Evolutionary conservation across 2,888 invertebrate genomes (phyloP).

Genomic region (Meloe dianella): DNA sequence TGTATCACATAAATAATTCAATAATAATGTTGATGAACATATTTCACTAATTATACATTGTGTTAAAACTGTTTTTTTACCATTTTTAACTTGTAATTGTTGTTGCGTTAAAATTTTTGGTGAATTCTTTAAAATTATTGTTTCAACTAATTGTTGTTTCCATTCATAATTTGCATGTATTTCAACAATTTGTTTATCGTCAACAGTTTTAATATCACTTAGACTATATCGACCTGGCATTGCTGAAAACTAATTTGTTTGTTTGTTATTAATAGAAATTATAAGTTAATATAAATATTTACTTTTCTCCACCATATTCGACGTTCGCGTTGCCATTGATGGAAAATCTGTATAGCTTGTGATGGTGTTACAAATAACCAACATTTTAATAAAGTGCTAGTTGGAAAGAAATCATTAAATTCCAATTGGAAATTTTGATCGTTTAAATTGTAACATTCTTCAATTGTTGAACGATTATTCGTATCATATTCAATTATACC

Average conservation of each 20-base stretch:
- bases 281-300: constrained; percentile 33
- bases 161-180: constrained; percentile 71
- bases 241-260: constrained; percentile 70
- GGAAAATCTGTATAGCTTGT: constrained; percentile 69
- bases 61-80: constrained; percentile 53
- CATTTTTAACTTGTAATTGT: constrained; percentile 51
- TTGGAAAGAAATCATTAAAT: constrained; percentile 39
- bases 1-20: constrained; percentile 67
- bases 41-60: constrained; percentile 61
- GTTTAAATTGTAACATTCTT: not conserved
- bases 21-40: constrained; percentile 62
- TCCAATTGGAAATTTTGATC: not conserved
- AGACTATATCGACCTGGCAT: constrained; percentile 74
- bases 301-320: constrained; percentile 88
- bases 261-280: constrained; percentile 21
- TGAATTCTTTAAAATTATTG: constrained; percentile 58
- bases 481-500: constrained; percentile 57
- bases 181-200: constrained; percentile 62
- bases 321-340: constrained; percentile 77
- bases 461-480: constrained; percentile 3
- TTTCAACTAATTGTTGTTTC: constrained; percentile 69
- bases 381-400: constrained; percentile 50
- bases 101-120: constrained; percentile 38
- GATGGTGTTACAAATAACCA: constrained; percentile 60
- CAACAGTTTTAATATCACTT: constrained; percentile 64